Percentiles rank a stretch among this genome's conserved stretches.
phyloP scores from a whole-genome alignment of 2,797 vertebrate species.

The Bryconaethiops microstoma region DNA sequence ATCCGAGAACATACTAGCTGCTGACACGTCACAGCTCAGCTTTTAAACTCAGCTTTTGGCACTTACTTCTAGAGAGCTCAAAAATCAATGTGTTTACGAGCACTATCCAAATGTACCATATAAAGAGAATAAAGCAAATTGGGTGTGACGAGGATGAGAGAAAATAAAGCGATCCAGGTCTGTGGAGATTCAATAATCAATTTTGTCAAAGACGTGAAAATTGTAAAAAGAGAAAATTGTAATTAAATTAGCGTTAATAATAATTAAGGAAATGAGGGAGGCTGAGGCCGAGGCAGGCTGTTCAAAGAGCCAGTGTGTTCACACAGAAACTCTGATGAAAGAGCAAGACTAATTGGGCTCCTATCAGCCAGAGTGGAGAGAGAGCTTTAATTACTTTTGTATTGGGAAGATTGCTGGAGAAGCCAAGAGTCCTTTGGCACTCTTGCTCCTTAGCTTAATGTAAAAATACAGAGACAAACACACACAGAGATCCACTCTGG shows the following conservation, averaged over 20 bases:
- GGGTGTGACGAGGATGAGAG: background rate
- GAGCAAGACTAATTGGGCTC: slow-evolving; percentile 46
- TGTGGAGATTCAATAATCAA: background rate
- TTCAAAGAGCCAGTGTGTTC: slow-evolving; percentile 36
- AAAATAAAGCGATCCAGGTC: background rate
- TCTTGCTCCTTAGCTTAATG: slow-evolving; percentile 26
- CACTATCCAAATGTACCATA: background rate
- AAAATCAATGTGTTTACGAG: background rate
- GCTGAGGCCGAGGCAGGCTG: slow-evolving; percentile 15
- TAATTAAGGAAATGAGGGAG: slow-evolving; percentile 35
- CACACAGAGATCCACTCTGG: slow-evolving; percentile 25
- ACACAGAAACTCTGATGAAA: slow-evolving; percentile 45
- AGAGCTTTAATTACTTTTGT: slow-evolving; percentile 51
- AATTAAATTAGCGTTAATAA: slow-evolving; percentile 52
- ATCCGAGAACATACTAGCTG: background rate
- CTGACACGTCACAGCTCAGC: too few species aligned
- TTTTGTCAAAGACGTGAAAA: slow-evolving; percentile 31
- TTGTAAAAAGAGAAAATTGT: slow-evolving; percentile 21
- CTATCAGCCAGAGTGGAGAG: slow-evolving; percentile 30
- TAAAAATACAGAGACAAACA: slow-evolving; percentile 23
- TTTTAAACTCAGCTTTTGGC: too few species aligned
- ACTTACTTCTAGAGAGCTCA: too few species aligned
- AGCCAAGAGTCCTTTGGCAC: slow-evolving; percentile 32
- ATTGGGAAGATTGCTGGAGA: slow-evolving; percentile 25
- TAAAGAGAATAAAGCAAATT: background rate